A percentile compares a stretch with the other conserved stretches of the same genome.
These are phyloP conservation scores for Oreocharis arfaki DNA, from an alignment of 2,113 vertebrate species.

Conservation along the genomic window DNA sequence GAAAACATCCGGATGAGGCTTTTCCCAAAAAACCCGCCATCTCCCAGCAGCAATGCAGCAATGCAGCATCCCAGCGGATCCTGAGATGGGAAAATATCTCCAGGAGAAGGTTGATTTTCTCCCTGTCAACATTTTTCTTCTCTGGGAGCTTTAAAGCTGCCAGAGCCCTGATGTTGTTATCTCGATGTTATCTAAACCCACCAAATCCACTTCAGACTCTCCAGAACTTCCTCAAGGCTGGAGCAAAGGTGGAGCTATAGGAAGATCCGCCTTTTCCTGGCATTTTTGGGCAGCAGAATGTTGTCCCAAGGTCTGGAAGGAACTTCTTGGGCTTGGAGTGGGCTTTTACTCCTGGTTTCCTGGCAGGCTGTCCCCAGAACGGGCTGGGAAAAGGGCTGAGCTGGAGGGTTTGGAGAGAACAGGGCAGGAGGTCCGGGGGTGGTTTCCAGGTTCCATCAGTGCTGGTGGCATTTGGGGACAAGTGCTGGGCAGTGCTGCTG, in stretches of 20 bases:
- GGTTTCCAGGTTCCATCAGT: accelerated
- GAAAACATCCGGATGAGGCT: not conserved
- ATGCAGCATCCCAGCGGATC: not conserved
- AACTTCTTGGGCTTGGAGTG: not conserved
- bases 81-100: not conserved
- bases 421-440: not conserved
- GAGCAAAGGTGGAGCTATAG: not conserved
- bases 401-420: not conserved
- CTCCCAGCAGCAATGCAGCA: not conserved
- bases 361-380: not conserved
- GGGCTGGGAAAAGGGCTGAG: not conserved
- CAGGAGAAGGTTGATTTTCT: not conserved
- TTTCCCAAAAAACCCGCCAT: not conserved
- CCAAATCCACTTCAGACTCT: conserved; percentile 8
- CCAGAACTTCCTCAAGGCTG: not conserved
- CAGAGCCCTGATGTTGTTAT: not conserved
- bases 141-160: not conserved
- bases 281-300: not conserved
- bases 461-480: accelerated
- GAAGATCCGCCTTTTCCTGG: not conserved
- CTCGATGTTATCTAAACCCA: not conserved
- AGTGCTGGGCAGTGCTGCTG: not conserved
- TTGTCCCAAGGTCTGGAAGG: not conserved
- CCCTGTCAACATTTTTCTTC: not conserved
- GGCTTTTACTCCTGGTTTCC: not conserved